These are phyloP conservation scores for Amiota minor DNA, from an alignment of 2,888 invertebrate species.

Conservation along the genomic window DNA sequence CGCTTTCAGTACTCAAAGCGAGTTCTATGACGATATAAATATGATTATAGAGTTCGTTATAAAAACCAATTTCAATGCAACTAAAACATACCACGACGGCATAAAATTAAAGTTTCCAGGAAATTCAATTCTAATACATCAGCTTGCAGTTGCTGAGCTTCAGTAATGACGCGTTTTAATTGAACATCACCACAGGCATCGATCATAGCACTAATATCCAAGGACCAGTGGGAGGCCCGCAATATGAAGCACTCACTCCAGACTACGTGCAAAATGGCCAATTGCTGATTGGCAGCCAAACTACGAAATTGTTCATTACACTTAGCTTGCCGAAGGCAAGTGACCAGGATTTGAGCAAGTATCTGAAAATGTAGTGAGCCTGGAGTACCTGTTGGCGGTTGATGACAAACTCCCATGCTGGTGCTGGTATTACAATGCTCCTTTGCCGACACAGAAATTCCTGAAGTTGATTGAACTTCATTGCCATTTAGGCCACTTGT, in stretches of 20 bases:
- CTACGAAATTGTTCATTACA: conserved; percentile 76
- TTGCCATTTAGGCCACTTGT: not conserved
- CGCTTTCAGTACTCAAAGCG: conserved; percentile 62
- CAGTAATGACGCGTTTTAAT: conserved; percentile 69
- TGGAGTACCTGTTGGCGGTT: not conserved
- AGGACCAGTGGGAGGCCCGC: conserved; percentile 77
- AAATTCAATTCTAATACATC: conserved; percentile 75
- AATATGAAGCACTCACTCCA: conserved; percentile 78
- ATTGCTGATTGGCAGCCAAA: conserved; percentile 75
- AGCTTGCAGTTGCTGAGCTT: conserved; percentile 72
- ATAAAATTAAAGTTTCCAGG: conserved; percentile 75
- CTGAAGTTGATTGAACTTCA: not conserved
- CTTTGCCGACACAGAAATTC: not conserved
- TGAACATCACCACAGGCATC: conserved; percentile 68
- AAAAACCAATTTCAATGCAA: not conserved
- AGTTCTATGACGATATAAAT: conserved; percentile 57
- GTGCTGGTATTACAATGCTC: not conserved
- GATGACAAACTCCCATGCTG: not conserved
- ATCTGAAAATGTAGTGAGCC: conserved; percentile 75
- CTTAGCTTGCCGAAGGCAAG: conserved; percentile 76
- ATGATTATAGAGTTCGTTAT: not conserved
- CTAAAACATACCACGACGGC: conserved; percentile 73
- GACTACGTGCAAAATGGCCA: conserved; percentile 75
- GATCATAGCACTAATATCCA: conserved; percentile 72
- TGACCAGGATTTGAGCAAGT: conserved; percentile 77